Percentiles rank a stretch among this genome's conserved stretches.
Conservation (phyloP, 2,113 vertebrate genomes). For the Gymnocephalus cernua region DNA sequence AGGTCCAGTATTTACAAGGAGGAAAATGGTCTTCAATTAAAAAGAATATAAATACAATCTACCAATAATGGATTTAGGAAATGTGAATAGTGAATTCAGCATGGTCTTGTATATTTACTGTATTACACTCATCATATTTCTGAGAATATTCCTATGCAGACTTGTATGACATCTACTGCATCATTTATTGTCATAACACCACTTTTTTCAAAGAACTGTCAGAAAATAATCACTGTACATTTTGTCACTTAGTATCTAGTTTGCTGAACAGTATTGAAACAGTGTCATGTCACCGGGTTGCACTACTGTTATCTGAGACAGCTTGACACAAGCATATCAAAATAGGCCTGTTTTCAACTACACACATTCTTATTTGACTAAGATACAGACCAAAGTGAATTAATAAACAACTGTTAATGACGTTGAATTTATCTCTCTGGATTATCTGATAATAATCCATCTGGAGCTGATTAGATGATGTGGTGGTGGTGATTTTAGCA, state of each 20-base stretch:
- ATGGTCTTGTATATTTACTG: neutral
- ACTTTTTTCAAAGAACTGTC: neutral
- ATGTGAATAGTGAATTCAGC: constrained; percentile 4
- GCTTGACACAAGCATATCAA: neutral
- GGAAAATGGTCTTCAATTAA: constrained; percentile 37
- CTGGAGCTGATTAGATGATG: constrained; percentile 14
- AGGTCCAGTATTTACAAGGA: constrained; percentile 24
- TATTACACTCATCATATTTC: neutral
- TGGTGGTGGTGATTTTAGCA: neutral
- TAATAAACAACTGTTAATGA: neutral
- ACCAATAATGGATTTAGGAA: constrained; percentile 11
- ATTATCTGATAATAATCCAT: constrained; percentile 18
- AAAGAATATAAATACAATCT: constrained; percentile 2
- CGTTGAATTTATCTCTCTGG: constrained; percentile 3
- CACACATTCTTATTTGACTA: neutral
- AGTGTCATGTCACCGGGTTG: neutral
- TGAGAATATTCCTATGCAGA: neutral
- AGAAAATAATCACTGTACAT: neutral
- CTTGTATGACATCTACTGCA: neutral
- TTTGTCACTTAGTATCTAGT: neutral
- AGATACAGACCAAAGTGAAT: neutral
- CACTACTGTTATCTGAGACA: neutral
- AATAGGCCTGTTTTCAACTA: neutral
- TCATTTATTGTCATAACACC: neutral
- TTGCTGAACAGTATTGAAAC: neutral